Percentiles rank a stretch among this genome's conserved stretches.
These are phyloP conservation scores for Mus musculus DNA, from an alignment of 2,113 vertebrate genomes.

Conservation along the genomic window GRCm39 chr14:105408001-105408500, in stretches of 20 bases:
- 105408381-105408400: neutral
- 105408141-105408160: constrained; percentile 42
- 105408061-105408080: neutral
- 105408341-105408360: neutral
- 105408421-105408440: neutral
- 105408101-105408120: neutral
- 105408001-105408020: constrained; percentile 16
- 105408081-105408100: neutral
- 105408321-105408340: neutral
- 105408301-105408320: constrained; percentile 31
- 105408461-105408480: neutral
- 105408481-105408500: constrained; percentile 37
- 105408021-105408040: neutral
- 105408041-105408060: neutral
- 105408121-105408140: constrained; percentile 26
- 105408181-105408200: neutral
- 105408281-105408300: constrained; percentile 29
- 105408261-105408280: constrained; percentile 11
- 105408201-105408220: neutral
- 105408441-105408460: neutral
- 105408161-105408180: constrained; percentile 7
- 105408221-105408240: neutral
- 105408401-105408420: neutral
- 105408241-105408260: neutral
- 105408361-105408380: neutral